These are phyloP conservation scores for Dromaius novaehollandiae DNA, from an alignment of 2,113 vertebrate genomes.

Conservation along the genomic window DNA sequence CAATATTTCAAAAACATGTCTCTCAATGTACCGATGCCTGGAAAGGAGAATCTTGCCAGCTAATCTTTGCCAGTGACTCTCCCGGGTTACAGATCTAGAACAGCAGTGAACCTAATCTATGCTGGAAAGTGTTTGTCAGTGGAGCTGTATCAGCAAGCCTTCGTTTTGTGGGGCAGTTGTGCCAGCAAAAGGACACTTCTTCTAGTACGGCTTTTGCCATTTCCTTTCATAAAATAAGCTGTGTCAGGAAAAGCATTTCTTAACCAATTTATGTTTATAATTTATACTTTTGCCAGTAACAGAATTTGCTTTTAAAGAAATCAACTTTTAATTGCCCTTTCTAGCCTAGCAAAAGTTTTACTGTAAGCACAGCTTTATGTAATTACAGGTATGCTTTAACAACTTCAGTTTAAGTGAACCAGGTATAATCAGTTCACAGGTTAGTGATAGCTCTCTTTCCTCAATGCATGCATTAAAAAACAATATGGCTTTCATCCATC, in stretches of 20 bases:
- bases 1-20: neutral
- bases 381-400: neutral
- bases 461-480: constrained; percentile 42
- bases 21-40: neutral
- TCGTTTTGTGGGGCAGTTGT: neutral
- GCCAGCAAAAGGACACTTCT: neutral
- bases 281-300: neutral
- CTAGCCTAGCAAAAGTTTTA: neutral
- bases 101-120: neutral
- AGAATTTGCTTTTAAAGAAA: neutral
- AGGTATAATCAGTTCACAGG: constrained; percentile 54
- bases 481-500: constrained; percentile 60
- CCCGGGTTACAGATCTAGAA: neutral
- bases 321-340: neutral
- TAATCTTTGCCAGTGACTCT: neutral
- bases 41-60: neutral
- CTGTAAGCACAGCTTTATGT: neutral
- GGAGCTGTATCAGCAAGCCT: neutral
- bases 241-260: neutral
- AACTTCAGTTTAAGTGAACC: neutral
- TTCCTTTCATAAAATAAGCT: neutral
- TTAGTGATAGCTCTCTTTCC: constrained; percentile 34
- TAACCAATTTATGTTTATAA: neutral
- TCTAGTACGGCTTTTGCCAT: neutral
- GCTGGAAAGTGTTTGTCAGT: neutral